Evolutionary conservation across 2,888 invertebrate genomes (phyloP), one percentile per base, ranked within the genome.

Genomic region (Oasisia sp.): DNA sequence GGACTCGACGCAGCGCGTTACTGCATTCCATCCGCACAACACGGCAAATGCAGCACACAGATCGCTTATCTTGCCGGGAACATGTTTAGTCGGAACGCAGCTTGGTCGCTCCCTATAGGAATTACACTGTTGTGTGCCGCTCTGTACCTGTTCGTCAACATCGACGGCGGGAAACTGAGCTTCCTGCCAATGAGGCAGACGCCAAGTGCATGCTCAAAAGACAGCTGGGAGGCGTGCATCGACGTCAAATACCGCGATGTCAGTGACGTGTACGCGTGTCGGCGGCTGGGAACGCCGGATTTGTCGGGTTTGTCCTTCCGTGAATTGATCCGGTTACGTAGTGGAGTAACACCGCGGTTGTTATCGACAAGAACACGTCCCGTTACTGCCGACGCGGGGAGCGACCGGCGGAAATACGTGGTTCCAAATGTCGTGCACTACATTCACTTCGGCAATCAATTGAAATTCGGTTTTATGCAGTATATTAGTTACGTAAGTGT

Each of bases 371-470:
- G 74, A 19, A 74, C 74, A 74, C 74, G 74, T 74, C 74, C 27
- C n/a, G 74, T 74, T 7, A 74, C 14, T n/a, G 27, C 7, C 19
- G 27, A 27, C 5, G 4, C 74, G n/a, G 4, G 27, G 27, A 74
- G 27, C 74, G 74, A 19, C 74, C 19, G 74, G 74, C 74, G n/a
- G 74, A 27, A 19, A 74, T 74, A 74, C n/a, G 74, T 74, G 19
- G 91, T 91, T 91, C 91, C 91, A 11, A 44, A 50, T 91, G 56
- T 32, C 14, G 91, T 91, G 32, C 91, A 91, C 50, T 91, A 91
- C 91, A 45, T 91, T n/a, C 14, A 56, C 4, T 91, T 91, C 32
- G 91, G 91, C 32, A 11, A 5, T 19, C 3, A 4, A 0, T 45
- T 91, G 91, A 44, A 27, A 32, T 91, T 91, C 91, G 7, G 19